A percentile compares a stretch with the other conserved stretches of the same genome.
Conservation (phyloP, 2,113 vertebrate genomes). For the Ibidorhyncha struthersii region DNA sequence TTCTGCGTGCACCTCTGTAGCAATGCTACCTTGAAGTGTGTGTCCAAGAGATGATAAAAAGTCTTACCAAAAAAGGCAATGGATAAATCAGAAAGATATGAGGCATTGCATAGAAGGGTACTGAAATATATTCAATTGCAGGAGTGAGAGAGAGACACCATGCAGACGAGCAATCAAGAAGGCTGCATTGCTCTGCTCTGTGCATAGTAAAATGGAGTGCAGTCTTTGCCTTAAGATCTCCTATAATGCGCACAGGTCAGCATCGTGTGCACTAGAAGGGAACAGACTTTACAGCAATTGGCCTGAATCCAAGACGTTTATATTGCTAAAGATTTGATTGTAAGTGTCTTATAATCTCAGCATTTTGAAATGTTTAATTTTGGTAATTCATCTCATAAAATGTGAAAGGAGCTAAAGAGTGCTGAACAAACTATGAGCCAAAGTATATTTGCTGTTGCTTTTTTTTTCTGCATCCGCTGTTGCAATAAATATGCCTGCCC, state of each 20-base stretch:
- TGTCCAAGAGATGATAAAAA: not conserved
- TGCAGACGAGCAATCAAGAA: not conserved
- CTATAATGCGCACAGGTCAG: not conserved
- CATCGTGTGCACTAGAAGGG: not conserved
- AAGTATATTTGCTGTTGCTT: not conserved
- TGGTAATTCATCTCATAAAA: not conserved
- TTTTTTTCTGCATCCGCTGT: not conserved
- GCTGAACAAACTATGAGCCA: not conserved
- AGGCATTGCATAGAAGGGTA: not conserved
- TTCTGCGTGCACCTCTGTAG: not conserved
- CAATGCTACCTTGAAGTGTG: not conserved
- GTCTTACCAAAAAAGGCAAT: not conserved
- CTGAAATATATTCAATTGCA: not conserved
- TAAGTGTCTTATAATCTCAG: not conserved
- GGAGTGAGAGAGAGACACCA: not conserved
- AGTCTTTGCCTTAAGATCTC: not conserved
- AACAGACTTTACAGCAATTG: not conserved
- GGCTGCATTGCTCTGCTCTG: not conserved
- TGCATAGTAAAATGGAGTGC: not conserved
- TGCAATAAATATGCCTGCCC: constrained; percentile 12
- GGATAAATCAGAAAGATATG: not conserved
- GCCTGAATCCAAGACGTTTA: not conserved
- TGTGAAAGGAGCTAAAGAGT: not conserved
- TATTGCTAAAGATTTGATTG: not conserved
- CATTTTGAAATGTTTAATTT: constrained; percentile 41